These are phyloP conservation scores for Sebastes matsubarae DNA, from an alignment of 2,797 vertebrate genomes.

Conservation along the genomic window DNA sequence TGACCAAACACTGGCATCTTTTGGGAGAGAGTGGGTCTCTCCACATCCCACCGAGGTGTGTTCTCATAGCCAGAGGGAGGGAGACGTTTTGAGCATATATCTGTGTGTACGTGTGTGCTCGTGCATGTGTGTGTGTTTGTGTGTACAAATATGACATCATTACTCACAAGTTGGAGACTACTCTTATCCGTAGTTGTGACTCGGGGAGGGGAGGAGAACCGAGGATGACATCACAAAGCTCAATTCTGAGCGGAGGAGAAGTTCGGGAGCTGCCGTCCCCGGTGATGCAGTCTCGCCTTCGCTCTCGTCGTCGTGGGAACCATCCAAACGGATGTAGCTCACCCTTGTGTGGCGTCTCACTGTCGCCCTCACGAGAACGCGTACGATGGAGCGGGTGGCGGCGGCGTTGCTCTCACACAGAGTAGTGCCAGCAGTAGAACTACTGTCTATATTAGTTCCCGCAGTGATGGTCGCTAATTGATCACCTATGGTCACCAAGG, in stretches of 20 bases:
- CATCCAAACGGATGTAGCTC: constrained; percentile 79
- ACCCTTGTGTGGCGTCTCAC: constrained; percentile 83
- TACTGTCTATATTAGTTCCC: constrained; percentile 55
- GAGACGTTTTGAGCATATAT: constrained; percentile 78
- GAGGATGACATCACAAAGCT: constrained; percentile 87
- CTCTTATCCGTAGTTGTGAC: constrained; percentile 83
- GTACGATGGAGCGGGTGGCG: constrained; percentile 76
- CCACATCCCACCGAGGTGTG: constrained; percentile 60
- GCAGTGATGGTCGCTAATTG: constrained; percentile 64
- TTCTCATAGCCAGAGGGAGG: constrained; percentile 82
- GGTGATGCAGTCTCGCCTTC: constrained; percentile 70
- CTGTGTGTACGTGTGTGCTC: constrained; percentile 39
- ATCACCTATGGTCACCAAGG: constrained; percentile 62
- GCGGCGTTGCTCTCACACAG: constrained; percentile 61
- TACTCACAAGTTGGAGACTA: constrained; percentile 85
- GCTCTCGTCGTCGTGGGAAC: constrained; percentile 74
- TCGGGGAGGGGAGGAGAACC: constrained; percentile 82
- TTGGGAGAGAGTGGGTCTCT: constrained; percentile 57
- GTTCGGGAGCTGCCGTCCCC: constrained; percentile 70
- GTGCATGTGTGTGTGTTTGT: constrained; percentile 49
- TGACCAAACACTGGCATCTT: constrained; percentile 65
- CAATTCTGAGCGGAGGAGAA: constrained; percentile 84
- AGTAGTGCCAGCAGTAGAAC: constrained; percentile 42
- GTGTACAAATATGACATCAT: constrained; percentile 88
- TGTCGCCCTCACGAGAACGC: constrained; percentile 81